Percentiles rank a stretch among this genome's conserved stretches.
Evolutionary conservation across 1,140 invertebrate species (phyloP).

Genomic region (Oreohelix idahoensis): DNA sequence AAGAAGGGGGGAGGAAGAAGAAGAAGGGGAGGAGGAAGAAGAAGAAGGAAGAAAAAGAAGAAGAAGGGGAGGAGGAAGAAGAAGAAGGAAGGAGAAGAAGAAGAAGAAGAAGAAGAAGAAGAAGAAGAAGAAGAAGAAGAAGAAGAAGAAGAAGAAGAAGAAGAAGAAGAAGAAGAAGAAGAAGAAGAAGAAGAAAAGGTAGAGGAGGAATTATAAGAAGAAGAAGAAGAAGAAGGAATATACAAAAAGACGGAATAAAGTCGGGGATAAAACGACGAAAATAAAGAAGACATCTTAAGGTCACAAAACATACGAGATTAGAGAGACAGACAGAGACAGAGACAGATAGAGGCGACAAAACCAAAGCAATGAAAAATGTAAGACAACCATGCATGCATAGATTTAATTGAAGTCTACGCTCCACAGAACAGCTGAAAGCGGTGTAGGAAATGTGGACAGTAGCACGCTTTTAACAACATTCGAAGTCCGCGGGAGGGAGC

Average conservation of each 20-base stretch:
- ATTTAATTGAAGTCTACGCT: too few species aligned
- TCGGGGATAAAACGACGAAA: not conserved
- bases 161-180: not conserved
- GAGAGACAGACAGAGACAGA: not conserved
- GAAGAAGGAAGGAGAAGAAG: too few species aligned
- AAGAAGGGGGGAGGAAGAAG: too few species aligned
- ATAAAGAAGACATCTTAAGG: not conserved
- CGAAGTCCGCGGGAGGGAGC: too few species aligned
- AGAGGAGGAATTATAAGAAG: not conserved
- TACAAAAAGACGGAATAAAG: not conserved
- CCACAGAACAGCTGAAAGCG: too few species aligned
- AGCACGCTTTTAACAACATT: too few species aligned
- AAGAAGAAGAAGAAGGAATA: not conserved
- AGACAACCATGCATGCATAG: too few species aligned
- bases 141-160: not conserved
- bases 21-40: too few species aligned
- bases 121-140: not conserved
- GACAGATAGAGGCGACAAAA: not conserved
- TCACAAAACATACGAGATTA: not conserved
- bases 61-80: too few species aligned
- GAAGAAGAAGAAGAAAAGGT: not conserved
- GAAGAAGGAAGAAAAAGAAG: too few species aligned
- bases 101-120: not conserved
- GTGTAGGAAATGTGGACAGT: too few species aligned
- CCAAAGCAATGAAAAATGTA: too few species aligned